Evolutionary conservation across 2,888 invertebrate genomes (phyloP).

Genomic region (Tillus elongatus): DNA sequence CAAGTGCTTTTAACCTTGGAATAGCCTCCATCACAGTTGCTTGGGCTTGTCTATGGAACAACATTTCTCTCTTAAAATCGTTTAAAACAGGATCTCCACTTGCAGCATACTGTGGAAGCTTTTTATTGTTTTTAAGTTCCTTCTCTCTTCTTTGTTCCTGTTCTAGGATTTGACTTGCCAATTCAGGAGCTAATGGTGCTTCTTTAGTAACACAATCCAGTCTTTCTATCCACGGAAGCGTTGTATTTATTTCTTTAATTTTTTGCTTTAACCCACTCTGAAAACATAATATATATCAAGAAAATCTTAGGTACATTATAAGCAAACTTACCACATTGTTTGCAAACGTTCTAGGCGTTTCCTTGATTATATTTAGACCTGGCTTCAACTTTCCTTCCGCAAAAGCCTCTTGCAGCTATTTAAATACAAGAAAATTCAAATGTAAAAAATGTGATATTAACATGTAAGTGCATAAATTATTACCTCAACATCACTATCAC

Average conservation of each 20-base stretch:
- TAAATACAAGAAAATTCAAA: constrained; percentile 24
- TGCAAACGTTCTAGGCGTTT: constrained; percentile 48
- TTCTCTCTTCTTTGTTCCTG: constrained; percentile 62
- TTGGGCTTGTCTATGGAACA: constrained; percentile 81
- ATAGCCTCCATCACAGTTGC: constrained; percentile 74
- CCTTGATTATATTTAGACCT: constrained; percentile 65
- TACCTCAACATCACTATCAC: constrained; percentile 33
- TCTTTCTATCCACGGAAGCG: constrained; percentile 78
- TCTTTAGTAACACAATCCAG: constrained; percentile 69
- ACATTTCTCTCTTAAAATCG: constrained; percentile 86
- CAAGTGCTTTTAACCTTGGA: constrained; percentile 63
- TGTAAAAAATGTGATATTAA: constrained; percentile 12
- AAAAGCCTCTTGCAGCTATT: constrained; percentile 82
- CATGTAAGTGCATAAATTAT: constrained; percentile 6
- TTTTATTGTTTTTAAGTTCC: constrained; percentile 59
- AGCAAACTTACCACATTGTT: constrained; percentile 65
- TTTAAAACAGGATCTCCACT: constrained; percentile 72
- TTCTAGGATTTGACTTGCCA: constrained; percentile 66
- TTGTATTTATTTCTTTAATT: constrained; percentile 58
- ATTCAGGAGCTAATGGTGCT: constrained; percentile 77
- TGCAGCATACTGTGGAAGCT: constrained; percentile 53
- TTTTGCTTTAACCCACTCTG: constrained; percentile 59
- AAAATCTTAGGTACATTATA: too few species aligned
- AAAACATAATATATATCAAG: too few species aligned
- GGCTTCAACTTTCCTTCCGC: constrained; percentile 77